Evolutionary conservation across 2,113 vertebrate genomes (phyloP), one percentile per base, ranked within the genome.

Genomic region (Neolamprologus brichardi): DNA sequence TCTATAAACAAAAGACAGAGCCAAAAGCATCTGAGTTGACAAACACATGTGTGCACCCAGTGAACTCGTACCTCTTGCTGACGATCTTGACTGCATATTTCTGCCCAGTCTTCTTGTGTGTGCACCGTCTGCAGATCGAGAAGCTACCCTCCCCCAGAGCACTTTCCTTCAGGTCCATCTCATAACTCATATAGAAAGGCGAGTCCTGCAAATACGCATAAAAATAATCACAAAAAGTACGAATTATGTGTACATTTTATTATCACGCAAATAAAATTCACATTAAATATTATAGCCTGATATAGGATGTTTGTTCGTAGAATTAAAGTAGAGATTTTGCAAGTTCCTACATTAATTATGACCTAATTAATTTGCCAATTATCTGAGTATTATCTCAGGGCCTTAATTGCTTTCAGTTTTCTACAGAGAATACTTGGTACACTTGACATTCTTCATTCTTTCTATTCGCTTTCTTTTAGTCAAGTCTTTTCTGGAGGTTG

Each of bases 21-120:
- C 18, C 51, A 52, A 34, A 67, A 56, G 34, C 64, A 51, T 67
- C 53, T 18, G 34, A 14, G 39, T 6, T 51, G 10, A 78, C 70
- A 87, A 84, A 84, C 80, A 79, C 25, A 75, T 44, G 6, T 8
- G 12, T 52, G 53, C 34, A 81, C 30, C 46, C 18, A 8, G 37
- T 10, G 15, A 46, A 84, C 87, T 88, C 2, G n/a, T 97, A 99
- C 99, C 99, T 98, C 96, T 98, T 99, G 96, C 98, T 99, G 96
- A 99, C 97, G 83, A 99, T 99, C 96, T 99, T 99, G 91, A 99
- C 99, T 5, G 98, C 99, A 70, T 97, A 99, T 62, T 97, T 97
- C 94, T 97, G 98, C 60, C 96, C 97, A 8, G 97, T 98, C 96
- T 98, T 99, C 95, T 98, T 99, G 95, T 99, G 98, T 77, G 96